phyloP scores from a whole-genome alignment of 2,113 vertebrate genomes.

The Hemichromis elongatus region DNA sequence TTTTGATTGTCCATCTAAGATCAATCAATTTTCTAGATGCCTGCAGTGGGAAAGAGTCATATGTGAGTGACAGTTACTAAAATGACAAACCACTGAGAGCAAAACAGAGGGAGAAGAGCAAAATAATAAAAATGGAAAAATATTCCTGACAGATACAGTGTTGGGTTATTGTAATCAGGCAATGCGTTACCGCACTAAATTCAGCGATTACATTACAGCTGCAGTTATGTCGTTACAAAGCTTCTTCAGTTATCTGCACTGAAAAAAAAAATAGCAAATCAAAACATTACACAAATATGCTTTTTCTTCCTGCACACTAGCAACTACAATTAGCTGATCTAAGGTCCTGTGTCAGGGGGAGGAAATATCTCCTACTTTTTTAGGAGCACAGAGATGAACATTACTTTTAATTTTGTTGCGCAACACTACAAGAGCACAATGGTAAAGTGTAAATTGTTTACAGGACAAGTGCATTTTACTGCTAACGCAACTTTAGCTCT shows the following conservation, averaged over 20 bases:
- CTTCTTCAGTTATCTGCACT: background rate
- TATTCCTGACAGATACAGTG: background rate
- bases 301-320: background rate
- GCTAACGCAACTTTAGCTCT: background rate
- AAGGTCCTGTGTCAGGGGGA: too few species aligned
- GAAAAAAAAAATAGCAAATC: background rate
- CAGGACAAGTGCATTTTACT: background rate
- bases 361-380: too few species aligned
- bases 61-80: slow-evolving; percentile 17
- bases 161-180: background rate
- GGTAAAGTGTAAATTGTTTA: background rate
- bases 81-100: slow-evolving; percentile 8
- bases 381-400: background rate
- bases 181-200: too few species aligned
- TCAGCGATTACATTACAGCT: rapidly evolving
- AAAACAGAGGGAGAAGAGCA: background rate
- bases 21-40: slow-evolving; percentile 7
- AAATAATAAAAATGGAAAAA: background rate
- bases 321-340: background rate
- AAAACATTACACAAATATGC: rapidly evolving
- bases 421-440: background rate
- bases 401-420: background rate
- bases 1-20: background rate
- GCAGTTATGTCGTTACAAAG: background rate
- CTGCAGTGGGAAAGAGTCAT: slow-evolving; percentile 16